Evolutionary conservation across 1,140 invertebrate species (phyloP).

Genomic region (Drosophila pectinifera): DNA sequence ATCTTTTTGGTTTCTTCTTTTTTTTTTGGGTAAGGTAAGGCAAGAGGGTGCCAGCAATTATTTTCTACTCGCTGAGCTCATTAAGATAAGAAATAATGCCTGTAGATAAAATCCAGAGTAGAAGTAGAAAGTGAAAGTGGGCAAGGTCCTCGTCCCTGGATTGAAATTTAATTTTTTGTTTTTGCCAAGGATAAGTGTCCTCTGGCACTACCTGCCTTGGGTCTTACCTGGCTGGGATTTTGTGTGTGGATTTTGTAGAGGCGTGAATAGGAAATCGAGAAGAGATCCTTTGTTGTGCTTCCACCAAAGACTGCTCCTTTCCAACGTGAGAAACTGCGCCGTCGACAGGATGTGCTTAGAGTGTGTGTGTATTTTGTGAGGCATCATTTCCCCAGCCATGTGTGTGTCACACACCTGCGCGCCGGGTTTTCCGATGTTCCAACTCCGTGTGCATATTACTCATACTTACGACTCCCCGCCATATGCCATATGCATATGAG

Average conservation of each 20-base stretch:
- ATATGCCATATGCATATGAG: slow-evolving; percentile 28
- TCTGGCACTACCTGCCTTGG: slow-evolving; percentile 14
- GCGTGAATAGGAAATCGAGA: slow-evolving; percentile 37
- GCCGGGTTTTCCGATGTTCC: slow-evolving; percentile 9
- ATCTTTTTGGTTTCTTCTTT: neutral
- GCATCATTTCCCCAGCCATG: too few species aligned
- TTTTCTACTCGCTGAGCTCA: slow-evolving; percentile 30
- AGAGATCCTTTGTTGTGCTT: slow-evolving; percentile 17
- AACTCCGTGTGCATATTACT: slow-evolving; percentile 25
- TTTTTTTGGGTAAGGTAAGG: neutral
- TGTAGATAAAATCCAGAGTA: slow-evolving; percentile 2
- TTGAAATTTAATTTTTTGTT: slow-evolving; percentile 17
- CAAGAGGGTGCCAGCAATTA: slow-evolving; percentile 6
- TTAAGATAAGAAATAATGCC: slow-evolving; percentile 38
- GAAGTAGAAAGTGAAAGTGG: slow-evolving; percentile 58
- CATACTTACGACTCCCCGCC: slow-evolving; percentile 6
- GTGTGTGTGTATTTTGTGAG: slow-evolving; percentile 11
- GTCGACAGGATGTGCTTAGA: slow-evolving; percentile 24
- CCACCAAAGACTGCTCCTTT: slow-evolving; percentile 12
- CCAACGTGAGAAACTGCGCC: slow-evolving; percentile 33
- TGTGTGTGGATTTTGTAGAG: neutral
- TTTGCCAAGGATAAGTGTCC: slow-evolving; percentile 26
- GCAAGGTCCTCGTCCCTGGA: slow-evolving; percentile 2
- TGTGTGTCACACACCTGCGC: slow-evolving; percentile 42
- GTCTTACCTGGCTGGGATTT: slow-evolving; percentile 40